phyloP scores from a whole-genome alignment of 2,113 vertebrate genomes.

The Dipodomys ordii region DNA sequence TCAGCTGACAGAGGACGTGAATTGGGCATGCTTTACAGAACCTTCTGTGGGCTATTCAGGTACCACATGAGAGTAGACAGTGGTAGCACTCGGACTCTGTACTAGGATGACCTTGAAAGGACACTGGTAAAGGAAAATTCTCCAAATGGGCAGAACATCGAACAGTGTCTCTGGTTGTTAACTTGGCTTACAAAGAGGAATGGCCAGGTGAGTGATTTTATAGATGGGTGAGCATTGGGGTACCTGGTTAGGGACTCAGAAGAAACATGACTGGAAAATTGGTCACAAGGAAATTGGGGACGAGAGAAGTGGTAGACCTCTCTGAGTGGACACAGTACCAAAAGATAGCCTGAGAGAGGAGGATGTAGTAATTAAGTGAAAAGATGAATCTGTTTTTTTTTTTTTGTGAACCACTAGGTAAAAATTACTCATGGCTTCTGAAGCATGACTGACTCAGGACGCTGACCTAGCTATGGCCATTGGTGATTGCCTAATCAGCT shows the following conservation, averaged over 20 bases:
- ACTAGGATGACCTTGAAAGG: background rate
- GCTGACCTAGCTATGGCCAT: too few relatives aligned
- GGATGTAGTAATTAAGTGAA: background rate
- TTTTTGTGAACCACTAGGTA: background rate
- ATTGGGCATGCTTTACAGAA: background rate
- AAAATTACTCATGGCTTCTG: background rate
- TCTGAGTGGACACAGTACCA: background rate
- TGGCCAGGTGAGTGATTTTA: background rate
- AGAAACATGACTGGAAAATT: background rate
- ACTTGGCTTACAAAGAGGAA: background rate
- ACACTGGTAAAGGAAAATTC: background rate
- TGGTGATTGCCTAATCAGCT: background rate
- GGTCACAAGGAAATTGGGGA: background rate
- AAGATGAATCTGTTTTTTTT: background rate
- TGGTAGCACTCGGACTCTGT: background rate
- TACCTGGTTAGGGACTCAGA: background rate
- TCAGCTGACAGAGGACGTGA: background rate
- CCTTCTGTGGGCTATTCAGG: background rate
- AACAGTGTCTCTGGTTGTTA: background rate
- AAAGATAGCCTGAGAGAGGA: background rate
- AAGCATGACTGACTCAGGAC: background rate
- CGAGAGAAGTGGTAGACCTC: background rate
- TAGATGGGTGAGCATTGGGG: background rate
- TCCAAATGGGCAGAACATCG: background rate
- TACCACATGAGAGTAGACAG: background rate